phyloP scores from a whole-genome alignment of 1,140 invertebrate genomes.

The Bombus confusus region DNA sequence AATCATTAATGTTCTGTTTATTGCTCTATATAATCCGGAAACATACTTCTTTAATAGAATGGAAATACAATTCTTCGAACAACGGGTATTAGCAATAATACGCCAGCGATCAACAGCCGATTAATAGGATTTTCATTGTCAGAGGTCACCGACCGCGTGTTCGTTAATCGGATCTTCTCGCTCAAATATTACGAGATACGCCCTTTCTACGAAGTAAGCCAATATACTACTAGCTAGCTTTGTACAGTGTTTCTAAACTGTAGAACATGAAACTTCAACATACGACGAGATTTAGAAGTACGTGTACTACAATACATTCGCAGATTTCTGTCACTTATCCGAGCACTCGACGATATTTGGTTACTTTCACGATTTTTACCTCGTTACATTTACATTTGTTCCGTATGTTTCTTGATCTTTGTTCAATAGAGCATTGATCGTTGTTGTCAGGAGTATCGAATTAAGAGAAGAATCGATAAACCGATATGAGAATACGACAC shows the following conservation, averaged over 20 bases:
- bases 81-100: not conserved
- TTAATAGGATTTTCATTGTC: constrained; percentile 4
- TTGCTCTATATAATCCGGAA: not conserved
- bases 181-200: not conserved
- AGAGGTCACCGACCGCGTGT: not conserved
- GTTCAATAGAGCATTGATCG: too few relatives aligned
- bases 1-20: not conserved
- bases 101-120: not conserved
- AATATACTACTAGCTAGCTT: too few relatives aligned
- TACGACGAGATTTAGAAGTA: not conserved
- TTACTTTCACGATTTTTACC: too few relatives aligned
- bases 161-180: constrained; percentile 20
- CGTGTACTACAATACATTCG: not conserved
- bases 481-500: too few relatives aligned
- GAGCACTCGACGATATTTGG: too few relatives aligned
- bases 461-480: too few relatives aligned
- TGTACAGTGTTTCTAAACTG: not conserved
- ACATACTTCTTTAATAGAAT: not conserved
- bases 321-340: not conserved
- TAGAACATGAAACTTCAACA: not conserved
- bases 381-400: too few relatives aligned
- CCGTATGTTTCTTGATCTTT: too few relatives aligned
- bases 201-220: not conserved
- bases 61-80: not conserved
- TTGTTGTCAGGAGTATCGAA: too few relatives aligned